These are phyloP conservation scores for Syndactyla subalaris DNA, from an alignment of 2,797 vertebrate genomes.

Conservation along the genomic window DNA sequence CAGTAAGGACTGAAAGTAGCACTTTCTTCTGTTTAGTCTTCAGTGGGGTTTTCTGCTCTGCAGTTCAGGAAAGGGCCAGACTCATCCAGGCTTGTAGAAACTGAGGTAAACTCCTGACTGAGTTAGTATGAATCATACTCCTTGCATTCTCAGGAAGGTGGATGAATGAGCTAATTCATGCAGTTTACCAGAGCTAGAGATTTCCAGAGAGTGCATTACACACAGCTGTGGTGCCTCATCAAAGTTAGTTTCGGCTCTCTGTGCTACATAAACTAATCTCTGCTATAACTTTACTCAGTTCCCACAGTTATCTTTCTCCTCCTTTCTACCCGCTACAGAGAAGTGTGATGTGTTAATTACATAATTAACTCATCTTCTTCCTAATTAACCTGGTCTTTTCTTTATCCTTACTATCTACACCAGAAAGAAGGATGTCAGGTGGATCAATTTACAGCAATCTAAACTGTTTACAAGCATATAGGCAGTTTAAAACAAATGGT, in stretches of 20 bases:
- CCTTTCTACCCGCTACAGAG: not conserved
- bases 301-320: not conserved
- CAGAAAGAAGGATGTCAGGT: not conserved
- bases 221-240: not conserved
- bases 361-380: slow-evolving; percentile 47
- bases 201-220: not conserved
- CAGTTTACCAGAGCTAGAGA: not conserved
- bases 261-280: not conserved
- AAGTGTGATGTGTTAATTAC: slow-evolving; percentile 50
- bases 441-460: slow-evolving; percentile 32
- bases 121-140: not conserved
- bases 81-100: not conserved
- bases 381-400: slow-evolving; percentile 26
- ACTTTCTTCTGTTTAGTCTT: fast-evolving
- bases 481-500: slow-evolving; percentile 7
- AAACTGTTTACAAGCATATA: slow-evolving; percentile 14
- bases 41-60: not conserved
- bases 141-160: not conserved
- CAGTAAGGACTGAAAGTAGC: not conserved
- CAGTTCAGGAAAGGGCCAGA: not conserved
- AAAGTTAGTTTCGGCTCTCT: not conserved
- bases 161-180: not conserved
- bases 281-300: not conserved
- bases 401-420: not conserved
- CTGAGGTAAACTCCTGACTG: not conserved